Conservation (phyloP, 1,140 invertebrate genomes). For the Drosophila oshimai region DNA sequence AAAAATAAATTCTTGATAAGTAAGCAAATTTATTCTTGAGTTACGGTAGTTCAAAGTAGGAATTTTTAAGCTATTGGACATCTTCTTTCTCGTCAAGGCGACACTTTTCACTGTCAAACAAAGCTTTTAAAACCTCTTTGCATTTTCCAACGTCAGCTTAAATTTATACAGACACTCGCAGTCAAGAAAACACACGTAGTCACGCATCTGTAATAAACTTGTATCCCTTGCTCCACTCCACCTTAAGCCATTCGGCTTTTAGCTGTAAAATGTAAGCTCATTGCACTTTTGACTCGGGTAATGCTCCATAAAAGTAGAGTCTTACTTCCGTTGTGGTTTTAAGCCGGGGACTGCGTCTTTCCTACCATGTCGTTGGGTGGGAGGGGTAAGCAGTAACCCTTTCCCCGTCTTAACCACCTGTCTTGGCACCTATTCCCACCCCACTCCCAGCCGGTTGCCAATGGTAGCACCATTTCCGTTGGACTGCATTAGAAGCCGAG, state of each 20-base stretch:
- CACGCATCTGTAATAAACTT: slow-evolving; percentile 17
- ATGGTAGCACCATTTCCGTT: slow-evolving; percentile 65
- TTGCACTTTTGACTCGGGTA: slow-evolving; percentile 55
- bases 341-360: neutral
- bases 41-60: too few relatives aligned
- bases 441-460: slow-evolving; percentile 20
- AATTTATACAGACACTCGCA: neutral
- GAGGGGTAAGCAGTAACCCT: too few relatives aligned
- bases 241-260: neutral
- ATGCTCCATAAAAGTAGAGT: slow-evolving; percentile 44
- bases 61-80: too few relatives aligned
- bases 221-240: slow-evolving; percentile 17
- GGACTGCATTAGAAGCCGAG: slow-evolving; percentile 69
- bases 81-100: too few relatives aligned
- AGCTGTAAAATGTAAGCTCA: slow-evolving; percentile 53
- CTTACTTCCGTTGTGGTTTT: slow-evolving; percentile 45
- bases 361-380: too few relatives aligned
- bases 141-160: neutral
- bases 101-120: neutral
- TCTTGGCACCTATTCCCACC: slow-evolving; percentile 11
- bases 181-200: neutral
- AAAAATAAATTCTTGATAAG: too few relatives aligned
- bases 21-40: too few relatives aligned
- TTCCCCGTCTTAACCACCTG: neutral
- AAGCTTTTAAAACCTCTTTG: neutral